Percentiles rank a stretch among this genome's conserved stretches.
Conservation (phyloP, 2,797 vertebrate species). For the Rhabdophis nuchalis region DNA sequence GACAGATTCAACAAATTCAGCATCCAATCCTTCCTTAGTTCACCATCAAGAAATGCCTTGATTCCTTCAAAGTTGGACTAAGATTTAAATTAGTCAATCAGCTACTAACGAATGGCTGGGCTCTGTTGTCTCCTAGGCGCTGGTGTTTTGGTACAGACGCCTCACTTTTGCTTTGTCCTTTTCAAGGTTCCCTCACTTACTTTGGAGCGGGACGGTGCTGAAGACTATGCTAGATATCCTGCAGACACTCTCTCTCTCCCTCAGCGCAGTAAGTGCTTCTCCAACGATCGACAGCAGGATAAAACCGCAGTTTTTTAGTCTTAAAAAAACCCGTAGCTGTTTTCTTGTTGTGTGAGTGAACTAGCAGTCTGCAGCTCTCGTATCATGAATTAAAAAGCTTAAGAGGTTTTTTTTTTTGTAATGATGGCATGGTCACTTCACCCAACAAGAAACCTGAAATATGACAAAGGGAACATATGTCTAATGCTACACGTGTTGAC, state of each 20-base stretch:
- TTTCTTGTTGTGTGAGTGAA: neutral
- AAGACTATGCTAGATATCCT: slow-evolving; percentile 98
- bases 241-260: slow-evolving; percentile 90
- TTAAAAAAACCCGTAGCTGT: rapidly evolving
- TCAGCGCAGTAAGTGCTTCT: slow-evolving; percentile 84
- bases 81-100: neutral
- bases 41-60: neutral
- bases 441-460: neutral
- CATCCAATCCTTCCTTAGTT: neutral
- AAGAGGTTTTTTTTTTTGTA: neutral
- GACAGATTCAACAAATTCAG: neutral
- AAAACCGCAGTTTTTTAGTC: neutral
- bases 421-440: neutral
- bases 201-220: slow-evolving; percentile 95
- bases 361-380: neutral
- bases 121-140: neutral
- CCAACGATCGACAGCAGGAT: neutral
- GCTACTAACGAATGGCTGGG: neutral
- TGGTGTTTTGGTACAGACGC: neutral
- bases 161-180: neutral
- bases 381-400: neutral
- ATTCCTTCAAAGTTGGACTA: neutral
- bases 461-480: too few relatives aligned
- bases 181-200: slow-evolving; percentile 89
- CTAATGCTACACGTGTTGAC: too few relatives aligned